Evolutionary conservation across 2,113 vertebrate genomes (phyloP).

Genomic region (Podarcis cretensis): DNA sequence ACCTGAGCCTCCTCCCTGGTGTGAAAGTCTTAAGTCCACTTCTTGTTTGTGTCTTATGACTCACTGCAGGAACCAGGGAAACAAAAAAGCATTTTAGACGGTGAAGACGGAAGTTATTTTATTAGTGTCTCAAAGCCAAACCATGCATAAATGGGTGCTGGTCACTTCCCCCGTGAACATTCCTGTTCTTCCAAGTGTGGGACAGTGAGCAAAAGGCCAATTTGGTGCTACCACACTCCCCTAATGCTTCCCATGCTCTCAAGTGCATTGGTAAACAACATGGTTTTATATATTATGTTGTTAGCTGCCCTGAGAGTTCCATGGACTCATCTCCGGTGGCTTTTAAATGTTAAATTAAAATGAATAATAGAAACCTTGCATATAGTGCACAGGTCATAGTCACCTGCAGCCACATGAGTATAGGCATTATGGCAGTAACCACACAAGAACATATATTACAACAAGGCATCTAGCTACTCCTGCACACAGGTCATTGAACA

Average conservation of each 20-base stretch:
- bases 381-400: not conserved
- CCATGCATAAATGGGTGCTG: not conserved
- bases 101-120: not conserved
- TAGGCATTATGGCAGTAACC: too few relatives aligned
- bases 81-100: not conserved
- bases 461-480: not conserved
- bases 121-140: not conserved
- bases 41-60: not conserved
- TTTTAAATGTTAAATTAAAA: not conserved
- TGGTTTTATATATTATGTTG: not conserved
- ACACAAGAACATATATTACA: not conserved
- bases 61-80: constrained; percentile 8
- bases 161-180: not conserved
- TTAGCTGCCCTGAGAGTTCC: not conserved
- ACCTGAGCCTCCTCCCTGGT: constrained; percentile 29
- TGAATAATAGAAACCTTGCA: too few relatives aligned
- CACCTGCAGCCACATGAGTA: not conserved
- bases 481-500: not conserved
- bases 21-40: constrained; percentile 61
- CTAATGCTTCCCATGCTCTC: not conserved
- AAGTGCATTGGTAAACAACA: not conserved
- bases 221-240: not conserved
- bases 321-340: not conserved
- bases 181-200: not conserved
- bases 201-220: not conserved